A percentile compares a stretch with the other conserved stretches of the same genome.
These are phyloP conservation scores for Bubalus kerabau DNA, from an alignment of 2,113 vertebrate genomes.

Conservation along the genomic window DNA sequence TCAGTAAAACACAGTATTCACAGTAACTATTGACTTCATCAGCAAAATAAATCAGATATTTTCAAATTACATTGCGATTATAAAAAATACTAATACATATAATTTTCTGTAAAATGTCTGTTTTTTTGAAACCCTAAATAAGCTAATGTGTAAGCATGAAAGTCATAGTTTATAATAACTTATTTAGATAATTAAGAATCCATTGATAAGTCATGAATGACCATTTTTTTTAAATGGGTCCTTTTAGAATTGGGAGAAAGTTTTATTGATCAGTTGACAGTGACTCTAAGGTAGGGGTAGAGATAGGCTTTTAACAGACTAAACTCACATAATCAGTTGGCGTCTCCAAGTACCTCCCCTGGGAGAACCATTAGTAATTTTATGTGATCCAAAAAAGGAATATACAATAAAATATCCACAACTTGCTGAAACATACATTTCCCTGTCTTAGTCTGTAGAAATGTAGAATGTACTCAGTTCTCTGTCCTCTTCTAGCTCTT, in stretches of 20 bases:
- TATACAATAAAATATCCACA: background rate
- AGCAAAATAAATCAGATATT: background rate
- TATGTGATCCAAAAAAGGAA: background rate
- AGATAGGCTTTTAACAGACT: background rate
- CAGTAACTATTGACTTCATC: background rate
- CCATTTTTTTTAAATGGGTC: background rate
- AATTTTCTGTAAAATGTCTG: background rate
- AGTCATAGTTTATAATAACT: background rate
- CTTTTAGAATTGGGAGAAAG: background rate
- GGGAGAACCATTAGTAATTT: background rate
- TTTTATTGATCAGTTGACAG: background rate
- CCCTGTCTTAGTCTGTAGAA: background rate
- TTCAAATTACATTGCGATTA: background rate
- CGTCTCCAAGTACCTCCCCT: background rate
- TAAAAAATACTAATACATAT: background rate
- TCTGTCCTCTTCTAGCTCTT: background rate
- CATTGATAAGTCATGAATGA: background rate
- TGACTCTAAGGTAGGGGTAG: background rate
- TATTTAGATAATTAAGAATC: background rate
- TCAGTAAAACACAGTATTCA: background rate
- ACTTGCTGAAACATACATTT: background rate
- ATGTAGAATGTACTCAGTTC: background rate
- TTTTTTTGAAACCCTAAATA: background rate
- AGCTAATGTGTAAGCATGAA: background rate
- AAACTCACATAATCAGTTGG: background rate